Evolutionary conservation across 2,113 vertebrate genomes (phyloP), one percentile per base, ranked within the genome.

Genomic region (Antidorcas marsupialis): DNA sequence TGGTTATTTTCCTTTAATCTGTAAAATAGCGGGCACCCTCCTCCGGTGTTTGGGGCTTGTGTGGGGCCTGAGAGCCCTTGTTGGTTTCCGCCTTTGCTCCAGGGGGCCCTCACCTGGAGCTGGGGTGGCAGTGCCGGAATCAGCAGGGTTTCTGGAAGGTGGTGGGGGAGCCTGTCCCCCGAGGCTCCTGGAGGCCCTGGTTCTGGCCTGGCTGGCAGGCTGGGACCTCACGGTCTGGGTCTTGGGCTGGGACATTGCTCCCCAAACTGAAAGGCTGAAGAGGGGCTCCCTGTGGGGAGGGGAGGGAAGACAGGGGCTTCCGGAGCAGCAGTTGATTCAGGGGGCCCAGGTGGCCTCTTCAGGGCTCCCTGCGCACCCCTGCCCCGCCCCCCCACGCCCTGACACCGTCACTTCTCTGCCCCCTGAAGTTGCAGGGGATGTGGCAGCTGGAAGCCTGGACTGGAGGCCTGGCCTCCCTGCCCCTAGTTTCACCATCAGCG

Each of bases 401-500:
- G 30, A 5, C 0, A 5, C 5, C 0, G 0, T 15, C 0, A 14
- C 3, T 33, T 15, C 57, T 55, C 67, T 52, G 59, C 13, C 45
- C 8, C 53, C 52, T 0, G 36, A 13, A 19, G 8, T 39, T 21
- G 36, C 45, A 12, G 19, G 30, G 23, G 0, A 7, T 0, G 2
- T 4, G 23, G 84, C 10, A 9, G n/a, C 10, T 15, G 6, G 50
- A 25, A 25, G 14, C 7, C 9, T 1, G 21, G 28, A 1, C 7
- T 1, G 16, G 10, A 14, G 3, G 1, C 1, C 13, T 4, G 15
- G 8, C 28, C 27, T 39, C 13, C n/a, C 27, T 7, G 1, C 4
- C 23, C 17, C 19, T 4, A 7, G 3, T 25, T 21, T 0, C 0
- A 0, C 13, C 23, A 4, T 11, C 1, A 1, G 7, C 50, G 0